phyloP scores from a whole-genome alignment of 2,113 vertebrate genomes.

The Osmerus mordax region DNA sequence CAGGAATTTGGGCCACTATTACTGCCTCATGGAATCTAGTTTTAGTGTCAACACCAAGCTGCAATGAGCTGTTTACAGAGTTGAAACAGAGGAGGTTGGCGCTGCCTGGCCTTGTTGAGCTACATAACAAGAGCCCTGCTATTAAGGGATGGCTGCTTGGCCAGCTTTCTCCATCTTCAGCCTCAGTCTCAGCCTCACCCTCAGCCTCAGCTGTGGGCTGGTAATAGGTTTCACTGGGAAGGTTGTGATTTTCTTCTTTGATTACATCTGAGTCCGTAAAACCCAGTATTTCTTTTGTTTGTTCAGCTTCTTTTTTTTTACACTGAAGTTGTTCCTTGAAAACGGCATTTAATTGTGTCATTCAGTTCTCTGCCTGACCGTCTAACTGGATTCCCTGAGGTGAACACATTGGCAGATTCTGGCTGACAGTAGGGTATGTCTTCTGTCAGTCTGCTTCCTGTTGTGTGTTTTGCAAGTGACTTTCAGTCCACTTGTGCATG shows the following conservation, averaged over 20 bases:
- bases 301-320: slow-evolving; percentile 4
- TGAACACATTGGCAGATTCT: slow-evolving; percentile 40
- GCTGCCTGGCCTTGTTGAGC: slow-evolving; percentile 48
- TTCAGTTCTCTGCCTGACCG: slow-evolving; percentile 37
- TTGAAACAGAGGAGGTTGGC: slow-evolving; percentile 40
- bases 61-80: slow-evolving; percentile 44
- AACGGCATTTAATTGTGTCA: slow-evolving; percentile 16
- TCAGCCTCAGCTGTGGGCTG: slow-evolving; percentile 10
- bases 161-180: slow-evolving; percentile 16
- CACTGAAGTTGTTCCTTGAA: slow-evolving; percentile 39
- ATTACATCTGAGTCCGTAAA: slow-evolving; percentile 20
- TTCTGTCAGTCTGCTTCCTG: slow-evolving; percentile 12
- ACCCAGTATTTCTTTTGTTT: slow-evolving; percentile 10
- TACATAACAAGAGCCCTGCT: slow-evolving; percentile 18
- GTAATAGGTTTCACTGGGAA: no score
- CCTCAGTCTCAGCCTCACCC: not conserved
- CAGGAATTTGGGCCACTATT: slow-evolving; percentile 26
- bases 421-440: slow-evolving; percentile 12
- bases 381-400: slow-evolving; percentile 25
- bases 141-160: slow-evolving; percentile 26
- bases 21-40: slow-evolving; percentile 27
- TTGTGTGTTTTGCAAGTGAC: slow-evolving; percentile 21
- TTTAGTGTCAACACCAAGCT: slow-evolving; percentile 28
- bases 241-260: slow-evolving; percentile 9
- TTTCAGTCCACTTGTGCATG: slow-evolving; percentile 3